phyloP scores from a whole-genome alignment of 2,113 vertebrate species.

The Coracopsis vasa region DNA sequence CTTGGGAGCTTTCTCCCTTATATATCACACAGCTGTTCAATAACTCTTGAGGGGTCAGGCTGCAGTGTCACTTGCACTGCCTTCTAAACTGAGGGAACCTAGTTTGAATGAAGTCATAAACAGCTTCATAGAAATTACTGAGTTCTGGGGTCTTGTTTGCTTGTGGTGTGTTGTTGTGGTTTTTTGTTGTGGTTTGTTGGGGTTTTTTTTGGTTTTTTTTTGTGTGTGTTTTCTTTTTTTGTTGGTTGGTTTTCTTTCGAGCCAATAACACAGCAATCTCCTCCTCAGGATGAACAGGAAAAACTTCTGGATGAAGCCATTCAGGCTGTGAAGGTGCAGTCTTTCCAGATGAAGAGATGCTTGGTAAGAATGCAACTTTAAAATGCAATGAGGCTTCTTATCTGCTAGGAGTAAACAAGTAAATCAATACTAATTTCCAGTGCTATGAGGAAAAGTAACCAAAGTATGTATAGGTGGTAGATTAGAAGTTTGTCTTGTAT shows the following conservation, averaged over 20 bases:
- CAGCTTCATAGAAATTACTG: not conserved
- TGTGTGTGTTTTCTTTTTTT: no score
- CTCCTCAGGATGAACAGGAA: constrained; percentile 97
- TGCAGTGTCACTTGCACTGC: not conserved
- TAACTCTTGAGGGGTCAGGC: not conserved
- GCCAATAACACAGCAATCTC: constrained; percentile 92
- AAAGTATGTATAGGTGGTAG: not conserved
- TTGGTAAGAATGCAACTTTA: constrained; percentile 79
- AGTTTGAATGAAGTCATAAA: not conserved
- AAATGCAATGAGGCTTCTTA: not conserved
- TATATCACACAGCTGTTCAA: accelerated
- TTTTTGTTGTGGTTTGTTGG: no score
- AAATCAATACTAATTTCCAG: not conserved
- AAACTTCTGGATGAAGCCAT: constrained; percentile 98
- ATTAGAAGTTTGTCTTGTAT: not conserved
- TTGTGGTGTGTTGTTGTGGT: no score
- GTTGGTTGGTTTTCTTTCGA: constrained; percentile 25
- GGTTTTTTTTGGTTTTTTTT: no score
- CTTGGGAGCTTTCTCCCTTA: not conserved
- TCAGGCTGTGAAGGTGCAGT: constrained; percentile 98
- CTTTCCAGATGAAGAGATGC: constrained; percentile 98
- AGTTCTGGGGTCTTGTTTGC: not conserved
- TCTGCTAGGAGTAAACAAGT: not conserved
- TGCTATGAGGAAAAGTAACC: not conserved
- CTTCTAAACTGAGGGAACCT: not conserved